Evolutionary conservation across 2,888 invertebrate species (phyloP).

Genomic region (Heliothis peltigera): DNA sequence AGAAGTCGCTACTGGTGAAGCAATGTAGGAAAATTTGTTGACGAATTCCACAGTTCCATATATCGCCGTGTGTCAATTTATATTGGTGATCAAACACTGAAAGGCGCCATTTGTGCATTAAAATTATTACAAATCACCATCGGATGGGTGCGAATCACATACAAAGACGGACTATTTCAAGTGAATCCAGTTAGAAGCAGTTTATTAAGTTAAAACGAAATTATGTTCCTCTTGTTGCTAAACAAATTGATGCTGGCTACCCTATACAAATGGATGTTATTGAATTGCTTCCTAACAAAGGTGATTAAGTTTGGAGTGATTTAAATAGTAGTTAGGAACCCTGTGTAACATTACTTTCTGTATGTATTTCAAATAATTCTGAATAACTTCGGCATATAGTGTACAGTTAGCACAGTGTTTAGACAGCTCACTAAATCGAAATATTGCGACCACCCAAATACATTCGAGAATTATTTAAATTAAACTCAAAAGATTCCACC

Average conservation of each 20-base stretch:
- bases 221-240: slow-evolving; percentile 82
- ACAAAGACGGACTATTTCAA: slow-evolving; percentile 79
- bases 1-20: slow-evolving; percentile 34
- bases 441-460: no score
- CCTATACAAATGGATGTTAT: slow-evolving; percentile 50
- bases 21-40: slow-evolving; percentile 16
- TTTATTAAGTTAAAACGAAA: slow-evolving; percentile 85
- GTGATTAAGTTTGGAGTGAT: slow-evolving; percentile 64
- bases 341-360: neutral
- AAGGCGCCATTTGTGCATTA: slow-evolving; percentile 78
- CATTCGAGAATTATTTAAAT: no score
- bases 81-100: slow-evolving; percentile 2
- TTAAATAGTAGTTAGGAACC: slow-evolving; percentile 13
- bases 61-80: slow-evolving; percentile 21
- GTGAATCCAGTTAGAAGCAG: slow-evolving; percentile 77
- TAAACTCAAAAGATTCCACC: no score
- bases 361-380: neutral
- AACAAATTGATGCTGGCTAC: slow-evolving; percentile 66
- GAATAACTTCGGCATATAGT: no score
- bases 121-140: slow-evolving; percentile 86
- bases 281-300: slow-evolving; percentile 56
- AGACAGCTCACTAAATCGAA: no score
- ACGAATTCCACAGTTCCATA: neutral
- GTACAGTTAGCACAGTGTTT: no score
- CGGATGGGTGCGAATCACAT: slow-evolving; percentile 81